Evolutionary conservation across 2,113 vertebrate genomes (phyloP).

Genomic region (Aleadryas rufinucha): DNA sequence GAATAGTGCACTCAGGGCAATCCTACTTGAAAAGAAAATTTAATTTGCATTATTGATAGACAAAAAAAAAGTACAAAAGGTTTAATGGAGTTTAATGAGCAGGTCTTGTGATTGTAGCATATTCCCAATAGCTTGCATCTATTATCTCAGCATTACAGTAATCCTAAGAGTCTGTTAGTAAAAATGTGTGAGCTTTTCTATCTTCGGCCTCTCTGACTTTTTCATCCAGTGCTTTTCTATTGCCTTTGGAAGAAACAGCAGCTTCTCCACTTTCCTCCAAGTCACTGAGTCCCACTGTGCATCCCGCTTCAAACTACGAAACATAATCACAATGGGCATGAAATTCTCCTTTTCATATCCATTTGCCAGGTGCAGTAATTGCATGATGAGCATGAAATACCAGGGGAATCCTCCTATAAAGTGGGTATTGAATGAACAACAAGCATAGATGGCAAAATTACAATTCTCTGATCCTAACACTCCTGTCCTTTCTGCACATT

Average conservation of each 20-base stretch:
- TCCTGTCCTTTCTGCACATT: not conserved
- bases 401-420: not conserved
- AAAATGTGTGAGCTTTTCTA: not conserved
- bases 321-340: not conserved
- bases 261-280: not conserved
- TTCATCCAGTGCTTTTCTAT: not conserved
- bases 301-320: not conserved
- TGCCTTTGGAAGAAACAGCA: not conserved
- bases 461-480: not conserved
- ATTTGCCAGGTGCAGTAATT: conserved; percentile 5
- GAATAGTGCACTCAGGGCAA: not conserved
- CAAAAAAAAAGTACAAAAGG: not conserved
- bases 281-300: not conserved
- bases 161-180: not conserved
- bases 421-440: not conserved
- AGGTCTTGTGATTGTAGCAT: not conserved
- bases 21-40: not conserved
- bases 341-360: not conserved
- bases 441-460: not conserved
- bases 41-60: conserved; percentile 21
- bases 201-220: not conserved
- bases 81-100: conserved; percentile 42
- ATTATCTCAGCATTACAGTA: not conserved
- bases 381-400: not conserved
- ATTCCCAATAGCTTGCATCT: not conserved